Evolutionary conservation across 1,140 invertebrate genomes (phyloP).

Genomic region (Panagrolaimus sp.): DNA sequence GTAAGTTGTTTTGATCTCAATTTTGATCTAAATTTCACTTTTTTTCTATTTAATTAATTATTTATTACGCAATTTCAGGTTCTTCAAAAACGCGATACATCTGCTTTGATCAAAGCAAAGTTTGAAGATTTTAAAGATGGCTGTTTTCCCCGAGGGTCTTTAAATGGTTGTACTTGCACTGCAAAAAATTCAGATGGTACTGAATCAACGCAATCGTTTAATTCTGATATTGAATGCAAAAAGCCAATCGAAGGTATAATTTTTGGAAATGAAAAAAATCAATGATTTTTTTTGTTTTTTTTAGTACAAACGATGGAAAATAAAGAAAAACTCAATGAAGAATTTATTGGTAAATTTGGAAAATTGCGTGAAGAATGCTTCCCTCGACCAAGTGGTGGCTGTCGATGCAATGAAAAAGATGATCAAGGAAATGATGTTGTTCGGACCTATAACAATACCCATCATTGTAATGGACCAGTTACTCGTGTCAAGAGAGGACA

Average conservation of each 20-base stretch:
- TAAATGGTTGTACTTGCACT: background rate
- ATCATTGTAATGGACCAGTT: constrained; percentile 27
- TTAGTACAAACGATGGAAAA: constrained; percentile 1
- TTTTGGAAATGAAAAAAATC: background rate
- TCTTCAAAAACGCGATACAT: constrained; percentile 9
- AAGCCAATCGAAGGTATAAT: background rate
- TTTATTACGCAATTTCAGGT: background rate
- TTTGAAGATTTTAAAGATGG: constrained; percentile 4
- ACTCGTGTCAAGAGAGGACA: background rate
- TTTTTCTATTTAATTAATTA: background rate
- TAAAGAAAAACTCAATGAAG: constrained; percentile 20
- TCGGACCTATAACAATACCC: background rate
- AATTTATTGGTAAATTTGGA: constrained; percentile 32
- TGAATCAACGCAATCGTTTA: background rate
- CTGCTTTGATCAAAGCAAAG: background rate
- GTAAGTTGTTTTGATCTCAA: background rate
- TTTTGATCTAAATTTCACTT: background rate
- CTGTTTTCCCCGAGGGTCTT: background rate
- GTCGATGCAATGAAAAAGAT: constrained; percentile 26
- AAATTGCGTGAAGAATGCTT: constrained; percentile 37
- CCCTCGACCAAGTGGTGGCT: constrained; percentile 33
- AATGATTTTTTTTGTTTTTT: too few species aligned
- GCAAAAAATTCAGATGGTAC: background rate
- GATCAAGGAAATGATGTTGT: constrained; percentile 18
- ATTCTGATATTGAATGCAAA: constrained; percentile 10